phyloP scores from a whole-genome alignment of 2,113 vertebrate species.

The Sinocyclocheilus anophthalmus region DNA sequence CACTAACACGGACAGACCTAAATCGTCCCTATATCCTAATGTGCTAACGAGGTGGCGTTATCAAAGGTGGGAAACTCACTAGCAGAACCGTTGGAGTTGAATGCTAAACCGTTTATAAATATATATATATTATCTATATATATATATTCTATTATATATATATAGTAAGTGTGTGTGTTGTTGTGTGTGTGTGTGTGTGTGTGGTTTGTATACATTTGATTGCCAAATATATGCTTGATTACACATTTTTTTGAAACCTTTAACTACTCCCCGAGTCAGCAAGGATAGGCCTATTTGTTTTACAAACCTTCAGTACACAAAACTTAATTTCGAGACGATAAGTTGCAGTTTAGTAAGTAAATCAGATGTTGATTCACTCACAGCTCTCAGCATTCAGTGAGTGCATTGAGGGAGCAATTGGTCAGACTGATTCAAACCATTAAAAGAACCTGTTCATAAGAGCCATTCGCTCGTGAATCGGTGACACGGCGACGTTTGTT shows the following conservation, averaged over 20 bases:
- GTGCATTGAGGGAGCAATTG: not conserved
- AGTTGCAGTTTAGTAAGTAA: not conserved
- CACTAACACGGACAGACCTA: conserved; percentile 4
- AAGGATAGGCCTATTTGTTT: not conserved
- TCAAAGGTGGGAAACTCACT: not conserved
- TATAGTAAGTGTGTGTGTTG: no score
- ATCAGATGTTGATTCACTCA: conserved; percentile 16
- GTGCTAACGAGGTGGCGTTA: conserved; percentile 11
- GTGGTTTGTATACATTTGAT: no score
- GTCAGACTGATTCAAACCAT: not conserved
- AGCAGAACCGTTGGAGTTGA: not conserved
- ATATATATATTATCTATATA: no score
- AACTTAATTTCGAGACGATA: not conserved
- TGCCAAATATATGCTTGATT: no score
- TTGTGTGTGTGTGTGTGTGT: no score
- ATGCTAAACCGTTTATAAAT: not conserved
- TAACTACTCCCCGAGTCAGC: not conserved
- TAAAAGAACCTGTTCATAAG: conserved; percentile 1
- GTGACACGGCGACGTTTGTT: not conserved
- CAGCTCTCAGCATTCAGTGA: not conserved
- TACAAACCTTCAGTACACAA: not conserved
- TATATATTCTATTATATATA: no score
- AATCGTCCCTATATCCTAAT: not conserved
- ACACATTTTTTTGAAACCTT: no score
- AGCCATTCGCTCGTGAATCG: not conserved